Evolutionary conservation across 2,113 vertebrate species (phyloP), one percentile per base, ranked within the genome.

Genomic region (Hypomesus transpacificus): DNA sequence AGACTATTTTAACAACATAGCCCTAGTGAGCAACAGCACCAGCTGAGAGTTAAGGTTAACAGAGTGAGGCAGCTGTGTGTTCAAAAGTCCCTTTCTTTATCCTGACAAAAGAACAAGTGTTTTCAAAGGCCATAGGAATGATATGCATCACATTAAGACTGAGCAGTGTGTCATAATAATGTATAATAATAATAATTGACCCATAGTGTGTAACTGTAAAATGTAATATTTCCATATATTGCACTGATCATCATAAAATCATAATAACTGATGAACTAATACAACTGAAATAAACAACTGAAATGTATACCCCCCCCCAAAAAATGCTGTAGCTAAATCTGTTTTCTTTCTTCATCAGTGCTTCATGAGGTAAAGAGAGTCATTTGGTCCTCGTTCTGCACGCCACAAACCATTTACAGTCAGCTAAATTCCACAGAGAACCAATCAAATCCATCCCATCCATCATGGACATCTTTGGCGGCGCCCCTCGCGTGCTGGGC

Each of bases 401-500:
- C 39, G 39, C 9, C 39, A 46, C 8, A 9, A 46, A 11, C 39
- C 39, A 46, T 11, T 46, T 46, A 5, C 39, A 46, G 39, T 46
- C 39, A 5, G 39, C 9, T 46, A 46, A 46, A 5, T 46, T 4
- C 1, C n/a, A n/a, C 17, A 71, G 26, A 28, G 13, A 52, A 64
- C 7, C 65, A 58, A 78, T 31, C 39, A 13, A 46, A 46, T 46
- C 39, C 9, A 5, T 2, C 1, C 39, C 9, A 9, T 46, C 39
- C 7, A 26, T 7, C 1, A 94, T 96, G 94, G 95, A 95, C 64
- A 89, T 91, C 1, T 92, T 94, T 1, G 88, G 91, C 6, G 95
- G 95, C 46, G 94, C 96, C 21, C 97, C 97, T 21, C 92, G 95
- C 64, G 94, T 98, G 82, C 86, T 98, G 74, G 91, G 92, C 72